Conservation (phyloP, 2,797 vertebrate genomes). For the Spinus pinus region DNA sequence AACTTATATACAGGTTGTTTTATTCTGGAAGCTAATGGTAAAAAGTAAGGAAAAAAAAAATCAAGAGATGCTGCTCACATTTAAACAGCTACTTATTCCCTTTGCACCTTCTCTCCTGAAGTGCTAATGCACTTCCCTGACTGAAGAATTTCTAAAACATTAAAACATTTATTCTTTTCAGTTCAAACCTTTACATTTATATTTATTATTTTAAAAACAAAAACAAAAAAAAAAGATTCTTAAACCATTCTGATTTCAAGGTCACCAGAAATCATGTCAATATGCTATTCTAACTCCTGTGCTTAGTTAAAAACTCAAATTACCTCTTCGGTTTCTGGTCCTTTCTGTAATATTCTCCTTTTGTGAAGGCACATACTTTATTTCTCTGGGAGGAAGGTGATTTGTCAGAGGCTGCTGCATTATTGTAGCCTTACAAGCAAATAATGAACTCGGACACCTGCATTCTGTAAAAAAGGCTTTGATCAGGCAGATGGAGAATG, state of each 20-base stretch:
- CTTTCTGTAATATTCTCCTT: neutral
- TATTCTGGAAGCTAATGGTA: constrained; percentile 47
- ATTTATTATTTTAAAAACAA: neutral
- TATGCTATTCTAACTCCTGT: constrained; percentile 9
- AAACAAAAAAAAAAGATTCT: neutral
- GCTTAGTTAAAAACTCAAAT: constrained; percentile 15
- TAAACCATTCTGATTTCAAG: neutral
- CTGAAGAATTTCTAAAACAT: constrained; percentile 31
- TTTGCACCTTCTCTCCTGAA: constrained; percentile 51
- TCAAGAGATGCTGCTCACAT: constrained; percentile 47
- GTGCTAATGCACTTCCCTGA: neutral
- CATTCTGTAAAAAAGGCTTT: constrained; percentile 52
- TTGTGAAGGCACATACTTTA: neutral
- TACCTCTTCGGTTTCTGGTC: neutral
- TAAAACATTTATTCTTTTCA: neutral
- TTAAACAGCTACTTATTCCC: constrained; percentile 63
- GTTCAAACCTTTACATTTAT: constrained; percentile 19
- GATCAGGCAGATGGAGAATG: constrained; percentile 54
- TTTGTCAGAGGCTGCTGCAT: constrained; percentile 5
- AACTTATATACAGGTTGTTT: constrained; percentile 62
- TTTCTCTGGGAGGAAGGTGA: neutral
- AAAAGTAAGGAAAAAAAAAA: constrained; percentile 28
- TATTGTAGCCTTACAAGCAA: constrained; percentile 29
- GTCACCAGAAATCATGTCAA: constrained; percentile 6
- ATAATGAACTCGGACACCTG: constrained; percentile 55